These are phyloP conservation scores for Diplolepis rosae DNA, from an alignment of 2,888 invertebrate genomes.

Conservation along the genomic window DNA sequence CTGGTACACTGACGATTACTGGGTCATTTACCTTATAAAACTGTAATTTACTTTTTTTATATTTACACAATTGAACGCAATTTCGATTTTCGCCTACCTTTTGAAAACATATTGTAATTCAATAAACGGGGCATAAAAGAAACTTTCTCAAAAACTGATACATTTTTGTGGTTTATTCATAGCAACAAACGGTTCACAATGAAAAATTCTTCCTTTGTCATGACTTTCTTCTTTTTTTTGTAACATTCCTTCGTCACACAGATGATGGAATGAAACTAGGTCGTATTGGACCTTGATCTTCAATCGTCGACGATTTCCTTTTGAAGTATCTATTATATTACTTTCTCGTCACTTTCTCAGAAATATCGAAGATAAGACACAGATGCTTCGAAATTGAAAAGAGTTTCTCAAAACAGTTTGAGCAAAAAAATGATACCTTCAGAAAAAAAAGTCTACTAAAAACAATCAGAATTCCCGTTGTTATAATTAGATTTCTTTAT, in stretches of 20 bases:
- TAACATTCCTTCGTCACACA: not conserved
- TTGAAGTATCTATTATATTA: not conserved
- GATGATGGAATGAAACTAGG: not conserved
- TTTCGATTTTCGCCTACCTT: no score
- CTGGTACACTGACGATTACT: no score
- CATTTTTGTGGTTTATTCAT: not conserved
- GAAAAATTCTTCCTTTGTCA: not conserved
- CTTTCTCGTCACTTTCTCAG: not conserved
- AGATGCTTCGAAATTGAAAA: not conserved
- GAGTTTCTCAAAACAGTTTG: not conserved
- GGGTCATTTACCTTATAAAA: no score
- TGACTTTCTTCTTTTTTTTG: not conserved
- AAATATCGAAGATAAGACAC: not conserved
- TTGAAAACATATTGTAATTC: no score
- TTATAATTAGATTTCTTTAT: no score
- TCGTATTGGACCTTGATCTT: not conserved
- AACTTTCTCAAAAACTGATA: not conserved
- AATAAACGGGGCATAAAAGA: no score
- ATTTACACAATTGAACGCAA: no score
- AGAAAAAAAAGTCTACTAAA: no score
- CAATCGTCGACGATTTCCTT: slow-evolving; percentile 1
- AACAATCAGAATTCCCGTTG: no score
- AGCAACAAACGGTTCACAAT: not conserved
- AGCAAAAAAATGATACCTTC: no score
- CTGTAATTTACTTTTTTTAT: no score